These are phyloP conservation scores for Drosophila multiciliata DNA, from an alignment of 2,888 invertebrate species.

Conservation along the genomic window DNA sequence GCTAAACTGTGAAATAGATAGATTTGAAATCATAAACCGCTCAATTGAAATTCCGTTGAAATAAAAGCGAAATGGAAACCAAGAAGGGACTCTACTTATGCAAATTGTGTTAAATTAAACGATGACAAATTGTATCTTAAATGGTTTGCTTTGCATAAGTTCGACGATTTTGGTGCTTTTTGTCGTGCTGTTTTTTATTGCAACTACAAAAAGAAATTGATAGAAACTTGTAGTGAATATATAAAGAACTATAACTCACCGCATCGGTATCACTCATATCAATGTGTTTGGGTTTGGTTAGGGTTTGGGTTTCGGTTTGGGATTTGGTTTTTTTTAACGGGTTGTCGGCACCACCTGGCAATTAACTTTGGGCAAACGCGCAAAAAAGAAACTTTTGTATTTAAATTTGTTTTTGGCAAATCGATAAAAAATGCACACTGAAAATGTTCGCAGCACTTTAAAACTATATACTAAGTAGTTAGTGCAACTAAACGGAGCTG, in stretches of 20 bases:
- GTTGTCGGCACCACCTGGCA: constrained; percentile 64
- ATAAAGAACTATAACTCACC: constrained; percentile 55
- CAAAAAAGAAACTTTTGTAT: constrained; percentile 52
- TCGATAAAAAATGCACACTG: constrained; percentile 69
- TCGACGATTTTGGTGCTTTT: constrained; percentile 21
- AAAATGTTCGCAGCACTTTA: constrained; percentile 42
- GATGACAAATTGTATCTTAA: constrained; percentile 38
- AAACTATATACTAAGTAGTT: constrained; percentile 36
- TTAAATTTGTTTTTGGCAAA: constrained; percentile 48
- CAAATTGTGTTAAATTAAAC: constrained; percentile 60
- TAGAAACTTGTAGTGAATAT: not conserved
- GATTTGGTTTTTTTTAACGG: constrained; percentile 10
- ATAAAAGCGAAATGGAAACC: not conserved
- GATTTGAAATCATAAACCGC: not conserved
- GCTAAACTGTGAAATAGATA: not conserved
- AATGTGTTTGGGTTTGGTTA: constrained; percentile 21
- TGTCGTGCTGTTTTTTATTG: constrained; percentile 28
- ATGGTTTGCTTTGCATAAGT: constrained; percentile 45
- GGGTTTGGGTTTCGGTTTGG: constrained; percentile 5
- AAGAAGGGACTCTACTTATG: constrained; percentile 5
- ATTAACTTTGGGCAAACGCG: constrained; percentile 52
- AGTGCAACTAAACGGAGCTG: constrained; percentile 15
- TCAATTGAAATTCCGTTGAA: not conserved
- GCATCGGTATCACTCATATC: constrained; percentile 74
- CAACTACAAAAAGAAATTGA: not conserved